These are phyloP conservation scores for Chlamydotis undulata DNA, from an alignment of 2,113 vertebrate genomes.

Conservation along the genomic window DNA sequence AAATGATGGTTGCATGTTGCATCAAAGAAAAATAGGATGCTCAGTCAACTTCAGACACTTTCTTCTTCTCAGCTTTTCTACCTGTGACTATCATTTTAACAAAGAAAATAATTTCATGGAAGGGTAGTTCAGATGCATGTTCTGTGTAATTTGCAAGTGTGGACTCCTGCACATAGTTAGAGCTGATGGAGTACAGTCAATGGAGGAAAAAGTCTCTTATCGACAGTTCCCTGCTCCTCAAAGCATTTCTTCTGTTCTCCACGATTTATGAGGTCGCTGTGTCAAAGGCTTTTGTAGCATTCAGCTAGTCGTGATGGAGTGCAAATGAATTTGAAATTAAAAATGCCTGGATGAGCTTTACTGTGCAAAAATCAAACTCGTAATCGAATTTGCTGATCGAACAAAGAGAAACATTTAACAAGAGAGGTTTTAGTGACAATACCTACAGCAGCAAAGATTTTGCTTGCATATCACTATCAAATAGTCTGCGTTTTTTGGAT, in stretches of 20 bases:
- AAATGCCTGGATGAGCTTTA: not conserved
- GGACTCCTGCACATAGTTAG: not conserved
- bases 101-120: conserved; percentile 42
- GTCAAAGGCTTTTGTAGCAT: not conserved
- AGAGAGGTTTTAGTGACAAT: not conserved
- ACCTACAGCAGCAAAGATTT: not conserved
- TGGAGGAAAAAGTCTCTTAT: not conserved
- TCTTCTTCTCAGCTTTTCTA: not conserved
- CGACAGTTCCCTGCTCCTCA: not conserved
- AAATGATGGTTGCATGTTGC: not conserved
- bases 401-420: not conserved
- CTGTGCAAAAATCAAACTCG: not conserved
- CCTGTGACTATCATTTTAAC: not conserved
- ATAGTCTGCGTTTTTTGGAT: not conserved
- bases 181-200: not conserved
- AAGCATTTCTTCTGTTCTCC: not conserved
- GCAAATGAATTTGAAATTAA: not conserved
- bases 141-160: not conserved
- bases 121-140: not conserved
- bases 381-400: not conserved
- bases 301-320: not conserved
- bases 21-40: not conserved
- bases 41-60: not conserved
- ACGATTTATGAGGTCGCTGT: not conserved
- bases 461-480: not conserved